phyloP scores from a whole-genome alignment of 2,888 invertebrate genomes.

The Tipula helvola region DNA sequence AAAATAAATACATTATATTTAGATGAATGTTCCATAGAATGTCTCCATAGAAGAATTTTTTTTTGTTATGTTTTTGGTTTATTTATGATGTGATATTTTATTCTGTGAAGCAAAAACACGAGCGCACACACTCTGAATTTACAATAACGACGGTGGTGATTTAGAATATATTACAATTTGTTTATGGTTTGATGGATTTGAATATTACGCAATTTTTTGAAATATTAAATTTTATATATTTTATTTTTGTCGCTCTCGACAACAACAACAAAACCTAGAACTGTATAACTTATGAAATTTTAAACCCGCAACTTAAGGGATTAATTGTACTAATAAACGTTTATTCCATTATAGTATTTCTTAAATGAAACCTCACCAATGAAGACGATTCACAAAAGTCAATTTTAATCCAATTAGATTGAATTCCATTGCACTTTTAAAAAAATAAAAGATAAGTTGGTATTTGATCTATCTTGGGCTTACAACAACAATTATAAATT shows the following conservation, averaged over 20 bases:
- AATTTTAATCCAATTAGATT: no score
- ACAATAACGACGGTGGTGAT: neutral
- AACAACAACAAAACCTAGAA: neutral
- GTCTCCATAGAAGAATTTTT: neutral
- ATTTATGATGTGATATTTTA: neutral
- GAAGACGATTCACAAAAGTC: no score
- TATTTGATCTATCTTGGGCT: no score
- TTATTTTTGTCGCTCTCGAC: neutral
- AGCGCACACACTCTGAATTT: neutral
- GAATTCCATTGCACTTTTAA: no score
- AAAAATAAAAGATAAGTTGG: no score
- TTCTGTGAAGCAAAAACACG: neutral
- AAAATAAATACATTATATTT: neutral
- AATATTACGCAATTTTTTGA: neutral
- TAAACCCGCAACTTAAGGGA: neutral
- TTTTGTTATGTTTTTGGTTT: neutral
- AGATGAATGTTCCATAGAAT: neutral
- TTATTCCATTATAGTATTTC: no score
- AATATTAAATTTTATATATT: neutral
- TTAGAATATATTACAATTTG: neutral
- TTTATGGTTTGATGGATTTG: neutral
- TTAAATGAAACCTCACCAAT: no score
- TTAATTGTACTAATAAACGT: no score
- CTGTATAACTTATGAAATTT: neutral
- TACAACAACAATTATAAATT: no score